Evolutionary conservation across 2,888 invertebrate genomes (phyloP).

Genomic region (Perizoma flavofasciatum): DNA sequence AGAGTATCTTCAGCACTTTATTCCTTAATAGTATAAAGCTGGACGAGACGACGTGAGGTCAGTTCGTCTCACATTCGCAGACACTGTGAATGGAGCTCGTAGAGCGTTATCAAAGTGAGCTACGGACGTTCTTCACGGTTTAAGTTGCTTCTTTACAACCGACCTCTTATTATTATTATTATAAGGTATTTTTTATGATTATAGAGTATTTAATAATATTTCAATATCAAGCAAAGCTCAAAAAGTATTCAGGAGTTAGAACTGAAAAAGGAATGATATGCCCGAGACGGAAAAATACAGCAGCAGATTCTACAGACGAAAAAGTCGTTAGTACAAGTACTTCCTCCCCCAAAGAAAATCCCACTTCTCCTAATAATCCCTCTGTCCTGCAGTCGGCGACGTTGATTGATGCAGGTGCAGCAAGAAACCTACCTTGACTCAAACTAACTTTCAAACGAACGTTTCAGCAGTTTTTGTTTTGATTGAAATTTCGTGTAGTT

Average conservation of each 20-base stretch:
- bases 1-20: slow-evolving; percentile 2
- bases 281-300: background rate
- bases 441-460: slow-evolving; percentile 35
- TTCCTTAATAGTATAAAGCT: slow-evolving; percentile 19
- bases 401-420: slow-evolving; percentile 77
- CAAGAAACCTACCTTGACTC: slow-evolving; percentile 60
- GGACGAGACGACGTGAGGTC: slow-evolving; percentile 20
- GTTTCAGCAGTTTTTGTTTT: slow-evolving; percentile 27
- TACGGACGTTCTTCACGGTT: slow-evolving; percentile 8
- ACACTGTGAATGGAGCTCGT: slow-evolving; percentile 34
- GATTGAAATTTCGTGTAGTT: slow-evolving; percentile 19
- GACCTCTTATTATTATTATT: slow-evolving; percentile 10
- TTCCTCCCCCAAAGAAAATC: slow-evolving; percentile 33
- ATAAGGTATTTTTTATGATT: background rate
- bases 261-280: no score
- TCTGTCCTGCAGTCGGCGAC: slow-evolving; percentile 62
- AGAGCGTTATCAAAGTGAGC: slow-evolving; percentile 33
- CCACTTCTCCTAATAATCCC: slow-evolving; percentile 52
- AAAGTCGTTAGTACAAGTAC: slow-evolving; percentile 46
- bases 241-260: no score
- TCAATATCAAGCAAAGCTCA: no score
- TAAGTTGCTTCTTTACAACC: slow-evolving; percentile 16
- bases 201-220: no score
- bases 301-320: slow-evolving; percentile 29
- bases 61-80: slow-evolving; percentile 36